Evolutionary conservation across 2,797 vertebrate species (phyloP).

Genomic region (Remorina albescens): DNA sequence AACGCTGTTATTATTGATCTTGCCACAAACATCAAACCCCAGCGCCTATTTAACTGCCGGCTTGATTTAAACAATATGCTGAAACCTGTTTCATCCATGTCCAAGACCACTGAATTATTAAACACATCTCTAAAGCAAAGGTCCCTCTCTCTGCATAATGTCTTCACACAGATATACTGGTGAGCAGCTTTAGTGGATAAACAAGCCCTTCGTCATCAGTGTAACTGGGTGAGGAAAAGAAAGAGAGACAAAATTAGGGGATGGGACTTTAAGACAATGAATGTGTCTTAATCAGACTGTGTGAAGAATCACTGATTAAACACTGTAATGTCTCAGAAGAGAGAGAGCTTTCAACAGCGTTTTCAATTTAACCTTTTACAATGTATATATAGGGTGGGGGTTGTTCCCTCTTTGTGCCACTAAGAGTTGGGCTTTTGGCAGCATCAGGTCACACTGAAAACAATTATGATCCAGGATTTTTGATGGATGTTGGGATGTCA

Average conservation of each 20-base stretch:
- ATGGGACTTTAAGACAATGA: constrained; percentile 58
- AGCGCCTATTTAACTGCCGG: constrained; percentile 76
- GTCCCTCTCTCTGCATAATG: constrained; percentile 66
- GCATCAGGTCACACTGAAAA: constrained; percentile 28
- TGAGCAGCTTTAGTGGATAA: constrained; percentile 63
- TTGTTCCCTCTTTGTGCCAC: constrained; percentile 44
- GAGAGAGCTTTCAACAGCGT: constrained; percentile 30
- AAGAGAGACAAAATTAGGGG: constrained; percentile 41
- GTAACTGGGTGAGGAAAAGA: constrained; percentile 54
- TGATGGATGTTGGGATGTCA: constrained; percentile 24
- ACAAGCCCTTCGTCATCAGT: constrained; percentile 71
- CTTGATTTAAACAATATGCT: constrained; percentile 84
- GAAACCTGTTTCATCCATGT: constrained; percentile 77
- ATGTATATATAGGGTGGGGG: too few relatives aligned
- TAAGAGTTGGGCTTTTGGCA: constrained; percentile 31
- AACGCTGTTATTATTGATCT: constrained; percentile 79
- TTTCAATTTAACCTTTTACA: constrained; percentile 49
- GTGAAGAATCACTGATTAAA: constrained; percentile 66
- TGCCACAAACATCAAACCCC: constrained; percentile 75
- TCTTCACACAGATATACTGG: constrained; percentile 66
- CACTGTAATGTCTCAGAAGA: constrained; percentile 38
- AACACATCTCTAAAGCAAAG: constrained; percentile 76
- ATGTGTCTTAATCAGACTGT: constrained; percentile 57
- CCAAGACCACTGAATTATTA: constrained; percentile 82
- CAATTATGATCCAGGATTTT: constrained; percentile 20